Evolutionary conservation across 2,113 vertebrate genomes (phyloP).

Genomic region (Turnix velox): DNA sequence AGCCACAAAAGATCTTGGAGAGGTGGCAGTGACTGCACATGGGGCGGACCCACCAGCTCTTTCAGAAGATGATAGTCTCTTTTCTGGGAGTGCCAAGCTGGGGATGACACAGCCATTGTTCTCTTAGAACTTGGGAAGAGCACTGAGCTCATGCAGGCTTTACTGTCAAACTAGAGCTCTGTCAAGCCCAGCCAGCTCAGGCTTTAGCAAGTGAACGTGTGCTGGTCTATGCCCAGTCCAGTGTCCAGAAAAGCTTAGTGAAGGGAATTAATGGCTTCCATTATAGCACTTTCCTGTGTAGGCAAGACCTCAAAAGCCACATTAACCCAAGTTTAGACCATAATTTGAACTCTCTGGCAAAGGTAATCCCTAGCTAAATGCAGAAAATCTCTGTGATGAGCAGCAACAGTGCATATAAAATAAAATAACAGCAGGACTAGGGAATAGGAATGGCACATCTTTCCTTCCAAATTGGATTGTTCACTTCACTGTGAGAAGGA

Average conservation of each 20-base stretch:
- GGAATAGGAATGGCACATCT: conserved; percentile 38
- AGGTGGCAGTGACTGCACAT: neutral
- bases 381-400: conserved; percentile 32
- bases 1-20: neutral
- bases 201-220: accelerated
- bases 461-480: conserved; percentile 64
- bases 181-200: neutral
- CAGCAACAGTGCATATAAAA: conserved; percentile 49
- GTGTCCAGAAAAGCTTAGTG: neutral
- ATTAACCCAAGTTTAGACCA: neutral
- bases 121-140: neutral
- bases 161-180: neutral
- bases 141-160: accelerated
- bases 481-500: conserved; percentile 48
- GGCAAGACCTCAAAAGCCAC: conserved; percentile 19
- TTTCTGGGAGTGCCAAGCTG: neutral
- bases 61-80: neutral
- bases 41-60: neutral
- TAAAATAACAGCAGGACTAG: conserved; percentile 55
- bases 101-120: neutral
- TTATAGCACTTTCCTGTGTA: neutral
- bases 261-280: neutral
- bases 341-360: conserved; percentile 57
- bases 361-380: conserved; percentile 16
- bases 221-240: accelerated